These are phyloP conservation scores for Carabus problematicus DNA, from an alignment of 2,888 invertebrate genomes.

Conservation along the genomic window DNA sequence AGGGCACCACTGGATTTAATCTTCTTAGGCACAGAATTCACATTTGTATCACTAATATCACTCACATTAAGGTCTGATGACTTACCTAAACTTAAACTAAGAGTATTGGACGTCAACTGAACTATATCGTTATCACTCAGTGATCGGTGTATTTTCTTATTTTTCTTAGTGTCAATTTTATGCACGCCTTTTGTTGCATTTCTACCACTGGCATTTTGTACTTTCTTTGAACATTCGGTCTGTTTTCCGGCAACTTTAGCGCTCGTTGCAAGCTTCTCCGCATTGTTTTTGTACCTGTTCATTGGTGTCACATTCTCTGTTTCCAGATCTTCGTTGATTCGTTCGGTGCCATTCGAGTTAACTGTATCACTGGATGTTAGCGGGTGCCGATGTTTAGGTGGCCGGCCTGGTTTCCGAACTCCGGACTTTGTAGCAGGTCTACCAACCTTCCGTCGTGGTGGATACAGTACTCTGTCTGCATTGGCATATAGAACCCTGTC, in stretches of 20 bases:
- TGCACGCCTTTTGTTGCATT: constrained; percentile 31
- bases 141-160: constrained; percentile 34
- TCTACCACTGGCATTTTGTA: constrained; percentile 7
- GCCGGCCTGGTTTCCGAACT: constrained; percentile 63
- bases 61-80: constrained; percentile 34
- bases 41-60: constrained; percentile 36
- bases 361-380: too few relatives aligned
- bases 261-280: constrained; percentile 9
- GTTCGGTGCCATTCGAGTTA: too few relatives aligned
- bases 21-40: constrained; percentile 36
- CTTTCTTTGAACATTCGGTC: constrained; percentile 42
- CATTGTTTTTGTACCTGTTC: constrained; percentile 19
- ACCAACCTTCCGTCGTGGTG: constrained; percentile 77
- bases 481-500: constrained; percentile 74
- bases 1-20: constrained; percentile 43
- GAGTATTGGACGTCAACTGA: constrained; percentile 42
- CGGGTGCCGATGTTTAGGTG: constrained; percentile 54
- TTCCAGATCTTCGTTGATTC: background rate
- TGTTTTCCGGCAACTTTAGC: constrained; percentile 42
- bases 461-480: constrained; percentile 78
- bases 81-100: constrained; percentile 45
- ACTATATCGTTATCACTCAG: constrained; percentile 44
- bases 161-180: constrained; percentile 40
- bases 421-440: constrained; percentile 66
- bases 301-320: constrained; percentile 14